phyloP scores from a whole-genome alignment of 2,113 vertebrate genomes.

The Petrocephalus zakoni region DNA sequence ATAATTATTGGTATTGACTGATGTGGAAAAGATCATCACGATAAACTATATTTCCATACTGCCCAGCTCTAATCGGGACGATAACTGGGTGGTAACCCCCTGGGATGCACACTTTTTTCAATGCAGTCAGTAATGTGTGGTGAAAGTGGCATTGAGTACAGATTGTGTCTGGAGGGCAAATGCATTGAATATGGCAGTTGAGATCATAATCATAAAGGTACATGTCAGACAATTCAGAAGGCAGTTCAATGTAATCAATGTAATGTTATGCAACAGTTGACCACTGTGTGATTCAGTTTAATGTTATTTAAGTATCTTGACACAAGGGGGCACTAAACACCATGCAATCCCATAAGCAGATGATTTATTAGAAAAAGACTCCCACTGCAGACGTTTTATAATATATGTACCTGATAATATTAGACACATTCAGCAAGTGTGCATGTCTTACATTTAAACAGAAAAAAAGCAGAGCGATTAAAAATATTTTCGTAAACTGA shows the following conservation, averaged over 20 bases:
- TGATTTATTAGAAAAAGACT: neutral
- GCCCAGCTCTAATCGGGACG: conserved; percentile 5
- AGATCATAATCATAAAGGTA: neutral
- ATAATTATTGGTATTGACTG: neutral
- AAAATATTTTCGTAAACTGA: neutral
- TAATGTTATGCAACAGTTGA: neutral
- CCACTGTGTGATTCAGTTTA: neutral
- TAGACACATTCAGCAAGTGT: neutral
- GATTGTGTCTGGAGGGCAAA: neutral
- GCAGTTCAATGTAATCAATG: neutral
- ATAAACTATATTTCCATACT: neutral
- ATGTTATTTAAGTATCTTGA: conserved; percentile 25
- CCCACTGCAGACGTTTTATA: neutral
- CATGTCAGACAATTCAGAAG: neutral
- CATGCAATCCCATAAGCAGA: neutral
- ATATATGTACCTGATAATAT: neutral
- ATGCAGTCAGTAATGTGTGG: neutral
- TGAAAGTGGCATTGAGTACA: neutral
- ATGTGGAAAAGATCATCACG: neutral
- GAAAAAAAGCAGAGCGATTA: neutral
- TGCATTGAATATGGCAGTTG: no score
- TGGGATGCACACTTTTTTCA: neutral
- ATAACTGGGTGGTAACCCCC: neutral
- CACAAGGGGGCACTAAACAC: conserved; percentile 40
- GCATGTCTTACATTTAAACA: neutral